These are phyloP conservation scores for Drosophila merina DNA, from an alignment of 2,888 invertebrate genomes.

Conservation along the genomic window DNA sequence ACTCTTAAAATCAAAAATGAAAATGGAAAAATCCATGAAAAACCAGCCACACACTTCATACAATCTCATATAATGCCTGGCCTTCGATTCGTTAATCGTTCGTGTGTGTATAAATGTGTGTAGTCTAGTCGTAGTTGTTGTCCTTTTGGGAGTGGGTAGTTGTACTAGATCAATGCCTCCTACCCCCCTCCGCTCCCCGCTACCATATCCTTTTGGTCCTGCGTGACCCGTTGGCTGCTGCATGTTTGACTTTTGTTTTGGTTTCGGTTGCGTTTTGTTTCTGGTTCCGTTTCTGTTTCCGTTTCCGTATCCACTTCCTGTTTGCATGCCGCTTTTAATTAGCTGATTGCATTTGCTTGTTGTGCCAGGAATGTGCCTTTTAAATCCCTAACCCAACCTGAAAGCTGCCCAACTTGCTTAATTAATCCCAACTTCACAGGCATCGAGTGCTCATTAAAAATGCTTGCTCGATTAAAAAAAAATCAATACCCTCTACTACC, in stretches of 20 bases:
- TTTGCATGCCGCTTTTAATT: slow-evolving; percentile 67
- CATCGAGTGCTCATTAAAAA: slow-evolving; percentile 38
- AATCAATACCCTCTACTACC: slow-evolving; percentile 45
- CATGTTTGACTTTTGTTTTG: slow-evolving; percentile 49
- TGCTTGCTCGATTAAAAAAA: slow-evolving; percentile 12
- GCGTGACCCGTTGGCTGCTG: slow-evolving; percentile 32
- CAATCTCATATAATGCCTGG: slow-evolving; percentile 42
- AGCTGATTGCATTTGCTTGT: slow-evolving; percentile 65
- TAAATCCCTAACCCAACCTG: not conserved
- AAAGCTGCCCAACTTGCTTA: slow-evolving; percentile 5
- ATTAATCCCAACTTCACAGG: slow-evolving; percentile 9
- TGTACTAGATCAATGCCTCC: not conserved
- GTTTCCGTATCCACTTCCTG: slow-evolving; percentile 14
- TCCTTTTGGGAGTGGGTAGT: slow-evolving; percentile 14
- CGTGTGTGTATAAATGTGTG: slow-evolving; percentile 49
- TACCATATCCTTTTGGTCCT: slow-evolving; percentile 9
- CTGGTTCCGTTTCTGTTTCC: slow-evolving; percentile 21
- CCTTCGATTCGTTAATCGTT: slow-evolving; percentile 40
- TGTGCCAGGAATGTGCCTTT: slow-evolving; percentile 16
- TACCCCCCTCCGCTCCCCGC: not conserved
- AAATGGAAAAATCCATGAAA: slow-evolving; percentile 20
- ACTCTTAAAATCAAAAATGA: slow-evolving; percentile 7
- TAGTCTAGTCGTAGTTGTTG: slow-evolving; percentile 39
- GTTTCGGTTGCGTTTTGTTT: slow-evolving; percentile 8
- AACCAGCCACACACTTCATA: slow-evolving; percentile 51